A percentile compares a stretch with the other conserved stretches of the same genome.
phyloP scores from a whole-genome alignment of 2,888 invertebrate species.

The Eretmocerus hayati region DNA sequence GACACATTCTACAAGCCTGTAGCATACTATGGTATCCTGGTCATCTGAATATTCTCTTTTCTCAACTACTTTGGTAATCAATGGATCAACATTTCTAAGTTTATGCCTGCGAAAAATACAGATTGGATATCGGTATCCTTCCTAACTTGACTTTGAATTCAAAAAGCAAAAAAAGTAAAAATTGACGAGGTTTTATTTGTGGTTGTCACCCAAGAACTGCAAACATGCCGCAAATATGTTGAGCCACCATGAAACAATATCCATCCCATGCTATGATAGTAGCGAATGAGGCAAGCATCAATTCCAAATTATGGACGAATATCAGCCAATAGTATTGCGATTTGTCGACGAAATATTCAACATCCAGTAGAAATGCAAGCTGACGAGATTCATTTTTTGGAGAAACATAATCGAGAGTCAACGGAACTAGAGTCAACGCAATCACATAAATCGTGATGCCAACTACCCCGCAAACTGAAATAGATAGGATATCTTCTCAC shows the following conservation, averaged over 20 bases:
- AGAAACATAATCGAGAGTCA: not conserved
- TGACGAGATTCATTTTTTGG: conserved; percentile 6
- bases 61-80: too few species aligned
- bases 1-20: too few species aligned
- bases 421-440: too few species aligned
- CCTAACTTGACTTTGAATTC: not conserved
- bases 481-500: too few species aligned
- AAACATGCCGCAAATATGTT: conserved; percentile 16
- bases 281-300: not conserved
- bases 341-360: conserved; percentile 10
- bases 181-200: not conserved
- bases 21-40: too few species aligned
- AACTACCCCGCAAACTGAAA: too few species aligned
- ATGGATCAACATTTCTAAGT: too few species aligned
- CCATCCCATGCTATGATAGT: conserved; percentile 1
- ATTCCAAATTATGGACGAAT: conserved; percentile 9
- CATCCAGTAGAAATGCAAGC: conserved; percentile 4
- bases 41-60: too few species aligned
- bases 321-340: conserved; percentile 7
- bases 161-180: too few species aligned
- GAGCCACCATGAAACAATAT: conserved; percentile 5
- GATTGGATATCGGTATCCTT: not conserved
- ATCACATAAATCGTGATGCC: too few species aligned
- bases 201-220: conserved; percentile 12
- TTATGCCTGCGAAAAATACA: too few species aligned